phyloP scores from a whole-genome alignment of 2,888 invertebrate species.

The Abscondita cerata region DNA sequence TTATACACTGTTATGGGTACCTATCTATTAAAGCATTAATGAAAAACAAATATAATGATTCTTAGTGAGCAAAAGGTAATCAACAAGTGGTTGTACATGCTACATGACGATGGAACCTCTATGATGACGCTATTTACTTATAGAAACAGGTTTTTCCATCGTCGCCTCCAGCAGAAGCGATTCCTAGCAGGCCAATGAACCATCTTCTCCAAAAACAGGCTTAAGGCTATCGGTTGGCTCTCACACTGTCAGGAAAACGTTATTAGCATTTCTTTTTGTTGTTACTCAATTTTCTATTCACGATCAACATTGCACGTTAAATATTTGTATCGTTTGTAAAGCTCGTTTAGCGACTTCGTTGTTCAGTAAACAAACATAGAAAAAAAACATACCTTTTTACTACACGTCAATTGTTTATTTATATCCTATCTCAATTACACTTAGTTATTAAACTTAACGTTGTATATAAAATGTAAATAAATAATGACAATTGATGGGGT shows the following conservation, averaged over 20 bases:
- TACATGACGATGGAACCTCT: conserved; percentile 45
- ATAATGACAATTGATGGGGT: background rate
- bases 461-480: background rate
- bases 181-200: conserved; percentile 48
- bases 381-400: conserved; percentile 9
- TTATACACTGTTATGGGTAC: no score
- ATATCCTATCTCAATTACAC: conserved; percentile 1
- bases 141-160: conserved; percentile 52
- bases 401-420: conserved; percentile 13
- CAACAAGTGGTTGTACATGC: conserved; percentile 47
- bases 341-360: background rate
- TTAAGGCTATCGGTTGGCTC: conserved; percentile 37
- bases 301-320: conserved; percentile 27
- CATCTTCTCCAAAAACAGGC: conserved; percentile 40
- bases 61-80: conserved; percentile 21
- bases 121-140: conserved; percentile 50
- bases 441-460: background rate
- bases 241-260: conserved; percentile 33
- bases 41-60: no score
- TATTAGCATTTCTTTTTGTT: conserved; percentile 37
- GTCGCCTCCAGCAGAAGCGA: conserved; percentile 48
- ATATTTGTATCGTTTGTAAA: conserved; percentile 19
- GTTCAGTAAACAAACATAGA: conserved; percentile 17
- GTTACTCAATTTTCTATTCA: conserved; percentile 37
- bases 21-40: no score